Conservation (phyloP, 2,113 vertebrate genomes). For the Myotis yumanensis region DNA sequence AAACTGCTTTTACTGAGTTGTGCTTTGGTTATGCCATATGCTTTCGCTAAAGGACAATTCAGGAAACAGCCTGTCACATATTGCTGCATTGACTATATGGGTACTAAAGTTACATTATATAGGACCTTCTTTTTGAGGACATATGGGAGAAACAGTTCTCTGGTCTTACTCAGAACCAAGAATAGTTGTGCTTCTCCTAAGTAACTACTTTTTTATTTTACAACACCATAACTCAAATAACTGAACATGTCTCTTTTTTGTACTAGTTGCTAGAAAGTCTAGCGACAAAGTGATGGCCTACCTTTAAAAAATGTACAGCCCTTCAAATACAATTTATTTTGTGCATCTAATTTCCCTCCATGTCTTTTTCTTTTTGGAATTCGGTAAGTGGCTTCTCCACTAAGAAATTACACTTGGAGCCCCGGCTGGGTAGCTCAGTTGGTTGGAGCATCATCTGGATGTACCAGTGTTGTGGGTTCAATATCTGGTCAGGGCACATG, state of each 20-base stretch:
- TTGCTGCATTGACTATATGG: constrained; percentile 47
- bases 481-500: no score
- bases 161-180: constrained; percentile 37
- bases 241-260: not conserved
- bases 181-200: constrained; percentile 44
- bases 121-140: constrained; percentile 28
- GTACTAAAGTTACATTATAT: constrained; percentile 44
- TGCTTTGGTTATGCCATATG: not conserved
- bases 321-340: not conserved
- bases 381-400: not conserved
- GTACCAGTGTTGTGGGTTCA: no score
- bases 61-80: constrained; percentile 50
- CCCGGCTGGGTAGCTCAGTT: no score
- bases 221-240: constrained; percentile 41
- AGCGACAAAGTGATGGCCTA: not conserved
- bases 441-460: no score
- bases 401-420: not conserved
- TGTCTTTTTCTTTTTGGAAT: not conserved
- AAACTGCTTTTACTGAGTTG: constrained; percentile 34
- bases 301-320: not conserved
- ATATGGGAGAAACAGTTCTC: constrained; percentile 45
- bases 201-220: constrained; percentile 56
- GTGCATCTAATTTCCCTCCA: not conserved
- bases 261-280: not conserved
- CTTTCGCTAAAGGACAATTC: constrained; percentile 49